phyloP scores from a whole-genome alignment of 1,140 invertebrate genomes.

The Rhagoletis pomonella region DNA sequence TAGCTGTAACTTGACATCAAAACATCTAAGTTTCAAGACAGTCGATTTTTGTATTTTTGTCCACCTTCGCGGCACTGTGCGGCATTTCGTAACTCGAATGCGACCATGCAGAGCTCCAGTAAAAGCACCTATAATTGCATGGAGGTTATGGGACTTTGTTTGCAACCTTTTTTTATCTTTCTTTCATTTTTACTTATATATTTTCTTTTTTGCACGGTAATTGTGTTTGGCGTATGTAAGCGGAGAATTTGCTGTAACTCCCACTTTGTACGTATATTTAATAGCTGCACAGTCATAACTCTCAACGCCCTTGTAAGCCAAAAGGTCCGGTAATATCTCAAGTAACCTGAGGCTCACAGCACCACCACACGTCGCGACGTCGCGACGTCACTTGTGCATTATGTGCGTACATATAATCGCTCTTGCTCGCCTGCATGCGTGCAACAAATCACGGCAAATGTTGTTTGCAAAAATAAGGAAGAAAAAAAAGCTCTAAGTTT shows the following conservation, averaged over 20 bases:
- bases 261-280: neutral
- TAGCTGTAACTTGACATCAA: too few relatives aligned
- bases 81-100: constrained; percentile 16
- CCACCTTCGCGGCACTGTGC: too few relatives aligned
- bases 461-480: neutral
- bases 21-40: too few relatives aligned
- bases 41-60: too few relatives aligned
- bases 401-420: neutral
- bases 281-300: neutral
- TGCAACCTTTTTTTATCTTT: neutral
- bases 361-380: too few relatives aligned
- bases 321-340: constrained; percentile 4
- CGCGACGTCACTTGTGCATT: neutral
- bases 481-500: neutral
- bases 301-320: neutral
- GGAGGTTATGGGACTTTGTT: neutral
- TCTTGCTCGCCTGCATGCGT: constrained; percentile 29
- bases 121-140: neutral
- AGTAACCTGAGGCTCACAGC: neutral
- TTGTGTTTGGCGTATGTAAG: too few relatives aligned
- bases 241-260: too few relatives aligned
- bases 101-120: neutral
- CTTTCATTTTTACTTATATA: too few relatives aligned
- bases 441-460: constrained; percentile 32
- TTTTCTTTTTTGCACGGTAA: too few relatives aligned